Percentiles rank a stretch among this genome's conserved stretches.
Evolutionary conservation across 2,888 invertebrate genomes (phyloP).

Genomic region (Oxycera nigricornis): DNA sequence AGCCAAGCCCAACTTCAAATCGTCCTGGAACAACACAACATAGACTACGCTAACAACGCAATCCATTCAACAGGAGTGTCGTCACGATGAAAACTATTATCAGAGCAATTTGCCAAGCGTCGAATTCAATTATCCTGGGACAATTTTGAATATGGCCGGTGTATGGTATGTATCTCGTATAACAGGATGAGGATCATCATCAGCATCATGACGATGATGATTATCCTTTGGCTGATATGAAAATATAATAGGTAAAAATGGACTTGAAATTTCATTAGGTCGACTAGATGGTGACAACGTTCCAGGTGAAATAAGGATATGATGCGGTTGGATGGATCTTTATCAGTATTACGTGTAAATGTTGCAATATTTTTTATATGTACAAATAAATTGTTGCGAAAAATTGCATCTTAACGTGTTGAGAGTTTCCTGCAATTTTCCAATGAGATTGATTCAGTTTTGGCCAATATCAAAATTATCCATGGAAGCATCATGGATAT

Average conservation of each 20-base stretch:
- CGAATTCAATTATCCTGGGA: conserved; percentile 31
- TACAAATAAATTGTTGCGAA: not conserved
- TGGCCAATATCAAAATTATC: not conserved
- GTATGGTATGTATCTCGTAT: not conserved
- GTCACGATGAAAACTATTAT: conserved; percentile 30
- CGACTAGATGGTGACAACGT: not conserved
- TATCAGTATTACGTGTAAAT: not conserved
- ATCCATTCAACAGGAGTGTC: not conserved
- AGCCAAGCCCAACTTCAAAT: no score
- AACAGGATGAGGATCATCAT: not conserved
- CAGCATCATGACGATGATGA: conserved; percentile 4
- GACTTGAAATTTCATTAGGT: conserved; percentile 26
- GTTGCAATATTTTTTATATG: not conserved
- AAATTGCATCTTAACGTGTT: not conserved
- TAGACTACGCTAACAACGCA: not conserved
- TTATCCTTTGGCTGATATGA: conserved; percentile 28
- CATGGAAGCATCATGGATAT: not conserved
- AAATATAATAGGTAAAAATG: conserved; percentile 35
- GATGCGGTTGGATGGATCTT: conserved; percentile 10
- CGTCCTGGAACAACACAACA: no score
- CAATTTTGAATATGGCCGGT: conserved; percentile 32
- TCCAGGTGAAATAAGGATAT: not conserved
- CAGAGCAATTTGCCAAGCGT: conserved; percentile 31
- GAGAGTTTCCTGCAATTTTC: conserved; percentile 14
- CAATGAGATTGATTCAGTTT: conserved; percentile 12